Percentiles rank a stretch among this genome's conserved stretches.
Evolutionary conservation across 2,113 vertebrate genomes (phyloP).

Genomic region (Spea multiplicata): DNA sequence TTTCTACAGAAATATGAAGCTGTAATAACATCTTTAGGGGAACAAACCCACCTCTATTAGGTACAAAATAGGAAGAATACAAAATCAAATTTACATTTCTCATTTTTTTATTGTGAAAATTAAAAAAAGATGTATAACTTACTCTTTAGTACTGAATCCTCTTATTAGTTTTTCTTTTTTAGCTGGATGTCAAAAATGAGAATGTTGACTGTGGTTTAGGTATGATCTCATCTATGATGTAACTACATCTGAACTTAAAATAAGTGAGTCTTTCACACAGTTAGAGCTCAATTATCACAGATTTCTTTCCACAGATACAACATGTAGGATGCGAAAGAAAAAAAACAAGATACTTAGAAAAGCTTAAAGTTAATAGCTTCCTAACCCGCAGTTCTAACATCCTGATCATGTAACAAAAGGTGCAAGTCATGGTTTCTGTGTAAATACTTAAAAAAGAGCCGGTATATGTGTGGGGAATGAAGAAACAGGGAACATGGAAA

Average conservation of each 20-base stretch:
- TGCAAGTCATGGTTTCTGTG: conserved; percentile 45
- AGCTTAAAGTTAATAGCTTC: conserved; percentile 36
- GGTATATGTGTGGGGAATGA: conserved; percentile 26
- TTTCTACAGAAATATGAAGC: too few relatives aligned
- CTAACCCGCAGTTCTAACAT: conserved; percentile 28
- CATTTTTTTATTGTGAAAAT: too few relatives aligned
- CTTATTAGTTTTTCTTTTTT: not conserved
- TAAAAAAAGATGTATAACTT: too few relatives aligned
- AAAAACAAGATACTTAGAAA: conserved; percentile 38
- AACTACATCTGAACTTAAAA: conserved; percentile 29
- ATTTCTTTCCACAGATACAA: conserved; percentile 41
- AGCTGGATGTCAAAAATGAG: not conserved
- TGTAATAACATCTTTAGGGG: too few relatives aligned
- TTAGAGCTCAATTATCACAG: conserved; percentile 28
- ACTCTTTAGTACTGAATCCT: too few relatives aligned
- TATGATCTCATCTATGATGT: conserved; percentile 41
- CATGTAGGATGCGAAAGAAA: conserved; percentile 35
- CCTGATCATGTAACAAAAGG: conserved; percentile 43
- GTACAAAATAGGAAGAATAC: too few relatives aligned
- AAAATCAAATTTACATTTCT: too few relatives aligned
- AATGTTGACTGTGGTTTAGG: not conserved
- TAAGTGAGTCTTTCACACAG: conserved; percentile 39
- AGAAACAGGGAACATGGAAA: conserved; percentile 41
- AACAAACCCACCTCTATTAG: too few relatives aligned
- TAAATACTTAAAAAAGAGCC: conserved; percentile 29